Percentiles rank a stretch among this genome's conserved stretches.
Evolutionary conservation across 2,888 invertebrate genomes (phyloP).

Genomic region (Spodoptera picta): DNA sequence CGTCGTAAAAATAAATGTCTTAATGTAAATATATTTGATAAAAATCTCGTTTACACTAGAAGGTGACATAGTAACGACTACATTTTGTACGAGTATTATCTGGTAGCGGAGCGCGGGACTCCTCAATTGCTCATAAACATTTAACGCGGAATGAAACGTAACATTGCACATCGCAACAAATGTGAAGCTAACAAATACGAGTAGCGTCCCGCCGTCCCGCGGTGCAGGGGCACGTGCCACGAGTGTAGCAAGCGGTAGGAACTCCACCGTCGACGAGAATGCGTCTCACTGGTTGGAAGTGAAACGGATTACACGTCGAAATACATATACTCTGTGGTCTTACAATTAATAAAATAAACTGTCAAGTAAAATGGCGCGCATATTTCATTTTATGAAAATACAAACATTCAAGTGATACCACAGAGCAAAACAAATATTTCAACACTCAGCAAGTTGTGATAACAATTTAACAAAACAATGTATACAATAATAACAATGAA

Average conservation of each 20-base stretch:
- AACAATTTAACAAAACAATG: no score
- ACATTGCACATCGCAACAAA: neutral
- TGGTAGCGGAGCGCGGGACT: slow-evolving; percentile 21
- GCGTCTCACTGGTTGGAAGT: slow-evolving; percentile 72
- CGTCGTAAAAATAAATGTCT: slow-evolving; percentile 71
- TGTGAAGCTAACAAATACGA: neutral
- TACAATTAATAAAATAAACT: slow-evolving; percentile 24
- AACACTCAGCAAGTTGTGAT: no score
- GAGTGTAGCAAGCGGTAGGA: slow-evolving; percentile 61
- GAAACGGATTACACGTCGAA: slow-evolving; percentile 60
- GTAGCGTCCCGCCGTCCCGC: slow-evolving; percentile 4
- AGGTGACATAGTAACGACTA: slow-evolving; percentile 79
- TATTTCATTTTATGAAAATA: slow-evolving; percentile 19
- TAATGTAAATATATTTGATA: slow-evolving; percentile 58
- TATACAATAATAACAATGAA: no score
- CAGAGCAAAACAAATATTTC: slow-evolving; percentile 5
- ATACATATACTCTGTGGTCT: slow-evolving; percentile 27
- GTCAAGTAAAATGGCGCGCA: slow-evolving; percentile 36
- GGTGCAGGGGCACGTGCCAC: slow-evolving; percentile 2
- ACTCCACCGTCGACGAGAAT: slow-evolving; percentile 68
- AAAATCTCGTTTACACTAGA: slow-evolving; percentile 71
- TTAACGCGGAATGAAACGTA: slow-evolving; percentile 13
- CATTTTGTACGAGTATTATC: slow-evolving; percentile 74
- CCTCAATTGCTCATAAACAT: neutral
- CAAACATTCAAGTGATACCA: slow-evolving; percentile 2